These are phyloP conservation scores for Cybosia mesomella DNA, from an alignment of 2,888 invertebrate genomes.

Conservation along the genomic window DNA sequence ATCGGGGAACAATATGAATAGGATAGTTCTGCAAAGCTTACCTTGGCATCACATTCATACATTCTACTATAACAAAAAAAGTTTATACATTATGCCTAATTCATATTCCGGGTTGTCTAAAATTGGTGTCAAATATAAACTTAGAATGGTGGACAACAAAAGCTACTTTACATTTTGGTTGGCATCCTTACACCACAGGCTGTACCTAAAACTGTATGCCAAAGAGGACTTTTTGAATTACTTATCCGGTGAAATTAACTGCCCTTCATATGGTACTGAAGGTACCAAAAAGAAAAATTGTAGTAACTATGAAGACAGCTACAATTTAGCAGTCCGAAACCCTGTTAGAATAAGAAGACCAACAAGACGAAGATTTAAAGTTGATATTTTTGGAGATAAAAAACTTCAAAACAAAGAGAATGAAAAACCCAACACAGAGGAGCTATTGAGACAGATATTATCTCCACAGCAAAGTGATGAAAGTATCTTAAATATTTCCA, in stretches of 20 bases:
- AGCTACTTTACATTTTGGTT: slow-evolving; percentile 92
- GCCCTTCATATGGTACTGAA: slow-evolving; percentile 76
- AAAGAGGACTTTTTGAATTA: slow-evolving; percentile 90
- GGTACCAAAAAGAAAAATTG: slow-evolving; percentile 71
- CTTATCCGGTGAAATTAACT: slow-evolving; percentile 88
- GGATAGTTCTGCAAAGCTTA: slow-evolving; percentile 82
- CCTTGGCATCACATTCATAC: slow-evolving; percentile 92
- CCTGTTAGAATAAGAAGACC: slow-evolving; percentile 75
- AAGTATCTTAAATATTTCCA: slow-evolving; percentile 56
- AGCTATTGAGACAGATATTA: slow-evolving; percentile 74
- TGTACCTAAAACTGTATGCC: slow-evolving; percentile 91
- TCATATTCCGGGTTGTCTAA: slow-evolving; percentile 85
- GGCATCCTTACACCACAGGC: slow-evolving; percentile 92
- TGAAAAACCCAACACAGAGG: slow-evolving; percentile 87
- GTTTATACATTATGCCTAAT: slow-evolving; percentile 88
- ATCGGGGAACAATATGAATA: slow-evolving; percentile 66
- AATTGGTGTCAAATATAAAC: slow-evolving; percentile 90
- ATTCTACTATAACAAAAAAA: slow-evolving; percentile 91
- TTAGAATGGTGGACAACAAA: slow-evolving; percentile 91
- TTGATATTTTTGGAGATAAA: slow-evolving; percentile 81
- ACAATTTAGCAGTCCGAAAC: slow-evolving; percentile 83
- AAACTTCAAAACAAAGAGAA: slow-evolving; percentile 90
- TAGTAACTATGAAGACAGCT: slow-evolving; percentile 84
- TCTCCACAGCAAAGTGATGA: slow-evolving; percentile 72
- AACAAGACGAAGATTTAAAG: slow-evolving; percentile 84